Conservation (phyloP, 2,113 vertebrate species). For the Sturnira hondurensis region DNA sequence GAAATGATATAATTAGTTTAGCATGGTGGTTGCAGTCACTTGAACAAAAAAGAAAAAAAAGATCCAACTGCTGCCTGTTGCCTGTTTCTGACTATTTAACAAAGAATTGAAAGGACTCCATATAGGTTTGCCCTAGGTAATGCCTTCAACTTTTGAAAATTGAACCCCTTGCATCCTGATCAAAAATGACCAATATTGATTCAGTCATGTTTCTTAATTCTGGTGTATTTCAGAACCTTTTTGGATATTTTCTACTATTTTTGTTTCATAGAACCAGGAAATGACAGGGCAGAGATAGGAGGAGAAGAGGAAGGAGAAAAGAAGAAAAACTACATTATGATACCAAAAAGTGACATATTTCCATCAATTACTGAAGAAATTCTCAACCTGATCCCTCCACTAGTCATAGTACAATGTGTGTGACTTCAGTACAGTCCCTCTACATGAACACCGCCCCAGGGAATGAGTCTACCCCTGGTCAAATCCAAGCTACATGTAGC, state of each 20-base stretch:
- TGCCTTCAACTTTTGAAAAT: not conserved
- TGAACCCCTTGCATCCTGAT: not conserved
- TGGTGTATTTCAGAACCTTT: not conserved
- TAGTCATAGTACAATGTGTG: too few species aligned
- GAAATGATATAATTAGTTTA: constrained; percentile 68
- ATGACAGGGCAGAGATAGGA: not conserved
- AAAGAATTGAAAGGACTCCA: not conserved
- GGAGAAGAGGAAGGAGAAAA: not conserved
- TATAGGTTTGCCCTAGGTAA: not conserved
- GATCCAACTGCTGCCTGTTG: not conserved
- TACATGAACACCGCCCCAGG: too few species aligned
- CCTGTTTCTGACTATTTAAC: not conserved
- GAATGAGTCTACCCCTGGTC: not conserved
- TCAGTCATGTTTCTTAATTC: not conserved
- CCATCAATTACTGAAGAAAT: not conserved
- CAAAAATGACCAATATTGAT: not conserved
- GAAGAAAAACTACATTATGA: not conserved
- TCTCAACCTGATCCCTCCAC: not conserved
- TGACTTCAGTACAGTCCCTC: not conserved
- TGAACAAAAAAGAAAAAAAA: not conserved
- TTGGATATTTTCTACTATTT: not conserved
- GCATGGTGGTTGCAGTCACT: constrained; percentile 42
- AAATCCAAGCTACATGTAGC: not conserved
- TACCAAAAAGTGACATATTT: not conserved
- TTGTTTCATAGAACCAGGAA: not conserved